A percentile compares a stretch with the other conserved stretches of the same genome.
phyloP scores from a whole-genome alignment of 2,113 vertebrate species.

The Eubucco bourcierii region DNA sequence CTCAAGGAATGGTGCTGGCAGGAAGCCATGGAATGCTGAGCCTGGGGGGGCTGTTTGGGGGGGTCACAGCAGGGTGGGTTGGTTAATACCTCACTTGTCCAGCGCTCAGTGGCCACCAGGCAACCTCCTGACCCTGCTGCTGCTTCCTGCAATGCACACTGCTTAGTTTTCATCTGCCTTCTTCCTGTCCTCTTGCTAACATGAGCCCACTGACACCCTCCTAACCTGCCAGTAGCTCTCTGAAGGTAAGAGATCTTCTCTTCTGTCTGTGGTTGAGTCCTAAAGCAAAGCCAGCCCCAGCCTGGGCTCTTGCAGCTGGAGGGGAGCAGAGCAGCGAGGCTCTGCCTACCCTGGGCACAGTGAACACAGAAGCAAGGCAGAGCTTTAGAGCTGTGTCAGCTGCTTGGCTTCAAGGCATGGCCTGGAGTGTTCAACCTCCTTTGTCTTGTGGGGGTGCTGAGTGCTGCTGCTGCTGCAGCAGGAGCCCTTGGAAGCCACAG shows the following conservation, averaged over 20 bases:
- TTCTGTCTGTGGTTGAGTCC: conserved; percentile 75
- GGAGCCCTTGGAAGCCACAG: background rate
- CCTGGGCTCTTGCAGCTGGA: conserved; percentile 35
- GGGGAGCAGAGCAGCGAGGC: background rate
- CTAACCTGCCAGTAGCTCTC: conserved; percentile 77
- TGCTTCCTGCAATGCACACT: conserved; percentile 51
- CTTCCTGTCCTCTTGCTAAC: conserved; percentile 80
- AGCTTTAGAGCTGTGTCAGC: background rate
- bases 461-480: background rate
- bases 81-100: background rate
- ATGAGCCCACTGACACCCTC: conserved; percentile 75
- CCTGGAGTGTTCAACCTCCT: background rate
- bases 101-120: background rate
- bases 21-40: background rate
- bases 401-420: background rate
- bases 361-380: background rate
- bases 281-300: conserved; percentile 35
- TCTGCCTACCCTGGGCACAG: background rate
- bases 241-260: conserved; percentile 81
- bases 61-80: background rate
- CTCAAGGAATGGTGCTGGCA: background rate
- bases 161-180: conserved; percentile 75
- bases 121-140: background rate
- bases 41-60: background rate
- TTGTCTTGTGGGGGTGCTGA: background rate